Base-by-base conservation (phyloP, 2,888 invertebrate species). In the Operophtera brumata region DNA sequence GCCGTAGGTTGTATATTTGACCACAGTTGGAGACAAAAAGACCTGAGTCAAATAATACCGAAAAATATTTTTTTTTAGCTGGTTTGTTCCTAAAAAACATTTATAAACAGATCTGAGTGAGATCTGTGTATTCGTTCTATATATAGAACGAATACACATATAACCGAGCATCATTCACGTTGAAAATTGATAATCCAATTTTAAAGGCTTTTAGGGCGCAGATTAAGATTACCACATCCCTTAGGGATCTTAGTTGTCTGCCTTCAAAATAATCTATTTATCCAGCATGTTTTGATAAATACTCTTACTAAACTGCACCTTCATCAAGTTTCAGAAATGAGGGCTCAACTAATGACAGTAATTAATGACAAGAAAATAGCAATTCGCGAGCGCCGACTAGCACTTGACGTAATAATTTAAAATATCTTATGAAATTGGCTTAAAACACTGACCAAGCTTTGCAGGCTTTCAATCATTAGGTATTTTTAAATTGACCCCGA, bases 281-380 rank as follows among this genome's bases (percentile, higher is more conserved):
- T 39, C 25, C 36, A 50, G 55, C 55, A 55, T 55, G 54, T 49
- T 42, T 28, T 48, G 45, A 45, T 20, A 50, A 36, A 35, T 32
- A 48, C 39, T 30, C 39, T 11, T 44, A 57, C 52, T 57, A 52
- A 57, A 57, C 41, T 48, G 45, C 57, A 52, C 57, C 47, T 52
- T 57, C 57, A 45, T 57, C 57, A 57, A 57, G 57, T 57, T 57
- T 57, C 57, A 57, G 57, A 57, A 57, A 42, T 57, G 57, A 57
- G 52, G 48, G 52, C 57, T 53, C 57, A 57, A 57, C 57, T 57
- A 37, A 48, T 52, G 57, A 57, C 52, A 49, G 49, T 55, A 46
- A 57, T 45, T 39, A 57, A 50, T 49, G 54, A 52, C 52, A 57
- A 57, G 57, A 57, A 48, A 44, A 52, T 57, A 39, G 44, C 47